Evolutionary conservation across 2,888 invertebrate species (phyloP).

Genomic region (Sinopyrophorus schimmeli): DNA sequence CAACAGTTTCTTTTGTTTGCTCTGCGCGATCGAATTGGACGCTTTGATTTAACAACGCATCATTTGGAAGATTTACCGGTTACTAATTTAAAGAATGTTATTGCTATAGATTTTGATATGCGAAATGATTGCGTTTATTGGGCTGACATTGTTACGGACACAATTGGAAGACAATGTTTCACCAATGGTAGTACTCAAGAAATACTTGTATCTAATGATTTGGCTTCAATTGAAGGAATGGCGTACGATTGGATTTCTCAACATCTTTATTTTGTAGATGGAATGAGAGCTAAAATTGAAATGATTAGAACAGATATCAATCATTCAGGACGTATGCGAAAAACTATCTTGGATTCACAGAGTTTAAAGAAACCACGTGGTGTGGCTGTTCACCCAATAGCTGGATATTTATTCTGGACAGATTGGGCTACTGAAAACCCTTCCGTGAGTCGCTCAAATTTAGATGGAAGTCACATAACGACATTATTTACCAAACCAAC

Average conservation of each 20-base stretch:
- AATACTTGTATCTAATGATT: constrained; percentile 71
- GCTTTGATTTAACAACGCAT: constrained; percentile 67
- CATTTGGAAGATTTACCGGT: constrained; percentile 68
- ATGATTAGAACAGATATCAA: constrained; percentile 71
- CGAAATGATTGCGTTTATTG: constrained; percentile 84
- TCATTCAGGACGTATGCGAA: constrained; percentile 71
- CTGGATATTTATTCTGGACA: constrained; percentile 84
- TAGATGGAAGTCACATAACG: constrained; percentile 74
- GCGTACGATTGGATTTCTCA: constrained; percentile 88
- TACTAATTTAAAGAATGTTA: constrained; percentile 73
- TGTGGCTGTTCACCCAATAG: constrained; percentile 80
- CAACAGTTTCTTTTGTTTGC: constrained; percentile 82
- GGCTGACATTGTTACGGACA: constrained; percentile 82
- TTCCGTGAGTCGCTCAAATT: constrained; percentile 75
- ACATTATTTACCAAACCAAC: constrained; percentile 66
- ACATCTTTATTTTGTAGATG: constrained; percentile 86
- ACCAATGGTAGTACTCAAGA: constrained; percentile 67
- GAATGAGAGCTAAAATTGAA: constrained; percentile 76
- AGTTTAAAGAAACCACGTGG: constrained; percentile 69
- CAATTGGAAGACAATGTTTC: constrained; percentile 77
- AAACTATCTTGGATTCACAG: constrained; percentile 64
- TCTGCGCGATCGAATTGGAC: constrained; percentile 73
- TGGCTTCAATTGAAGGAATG: constrained; percentile 85
- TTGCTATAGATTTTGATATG: constrained; percentile 86
- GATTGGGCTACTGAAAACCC: constrained; percentile 84